Percentiles rank a stretch among this genome's conserved stretches.
These are phyloP conservation scores for Drosophila oshimai DNA, from an alignment of 1,140 invertebrate species.

Conservation along the genomic window DNA sequence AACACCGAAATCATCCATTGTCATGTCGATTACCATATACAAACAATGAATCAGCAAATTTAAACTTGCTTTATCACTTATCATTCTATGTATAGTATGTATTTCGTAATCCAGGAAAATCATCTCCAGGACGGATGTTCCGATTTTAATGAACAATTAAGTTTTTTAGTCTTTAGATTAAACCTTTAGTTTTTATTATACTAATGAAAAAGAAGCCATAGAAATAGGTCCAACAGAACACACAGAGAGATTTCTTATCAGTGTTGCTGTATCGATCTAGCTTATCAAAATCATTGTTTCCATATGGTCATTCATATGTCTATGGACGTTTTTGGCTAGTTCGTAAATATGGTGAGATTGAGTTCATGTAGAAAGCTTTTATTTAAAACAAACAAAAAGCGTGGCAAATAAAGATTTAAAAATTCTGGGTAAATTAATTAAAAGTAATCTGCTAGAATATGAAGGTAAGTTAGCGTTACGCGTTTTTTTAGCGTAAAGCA, in stretches of 20 bases:
- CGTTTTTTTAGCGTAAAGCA: no score
- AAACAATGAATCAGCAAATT: slow-evolving; percentile 22
- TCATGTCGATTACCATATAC: slow-evolving; percentile 7
- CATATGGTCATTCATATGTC: no score
- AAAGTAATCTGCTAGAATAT: no score
- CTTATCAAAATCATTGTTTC: neutral
- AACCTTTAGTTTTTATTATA: no score
- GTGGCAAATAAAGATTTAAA: no score
- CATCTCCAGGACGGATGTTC: slow-evolving; percentile 9
- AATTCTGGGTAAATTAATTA: no score
- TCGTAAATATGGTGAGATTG: neutral
- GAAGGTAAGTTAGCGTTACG: no score
- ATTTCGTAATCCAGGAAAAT: neutral
- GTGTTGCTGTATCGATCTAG: neutral
- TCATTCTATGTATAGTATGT: neutral
- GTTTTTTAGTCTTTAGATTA: neutral
- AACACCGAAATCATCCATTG: neutral
- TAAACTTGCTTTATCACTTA: neutral
- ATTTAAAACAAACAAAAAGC: no score
- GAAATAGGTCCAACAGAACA: neutral
- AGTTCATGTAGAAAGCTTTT: no score
- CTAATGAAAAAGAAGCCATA: neutral
- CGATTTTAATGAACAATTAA: neutral
- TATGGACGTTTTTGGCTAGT: neutral
- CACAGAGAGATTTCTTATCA: neutral